Evolutionary conservation across 2,113 vertebrate genomes (phyloP), one percentile per base, ranked within the genome.

Genomic region (Clarias batrachus): DNA sequence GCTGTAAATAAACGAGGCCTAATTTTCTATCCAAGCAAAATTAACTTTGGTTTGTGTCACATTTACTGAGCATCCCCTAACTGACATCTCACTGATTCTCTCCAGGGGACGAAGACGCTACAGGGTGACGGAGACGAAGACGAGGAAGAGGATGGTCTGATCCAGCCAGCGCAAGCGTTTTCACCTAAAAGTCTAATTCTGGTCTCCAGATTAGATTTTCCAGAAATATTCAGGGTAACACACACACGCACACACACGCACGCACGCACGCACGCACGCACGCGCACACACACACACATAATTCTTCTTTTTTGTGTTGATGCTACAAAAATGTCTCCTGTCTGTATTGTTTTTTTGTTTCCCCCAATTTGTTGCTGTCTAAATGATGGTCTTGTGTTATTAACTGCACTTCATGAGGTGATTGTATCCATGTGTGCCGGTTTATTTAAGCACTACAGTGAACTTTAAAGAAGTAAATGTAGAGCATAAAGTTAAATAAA

Each of bases 181-280:
- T 96, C 97, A 93, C 98, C 98, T 86, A 99, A 99, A 94, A 99
- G 98, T 93, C 94, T 99, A 90, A 98, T 99, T 86, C 94, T 99
- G 81, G 97, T 99, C 62, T 98, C 98, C 92, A 96, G 97, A 93
- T 93, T 99, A 88, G 97, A 99, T 95, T 98, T 96, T 93, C 97
- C 97, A 13, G 98, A 99, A 95, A 97, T 99, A 93, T 99, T 98
- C 94, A 96, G 97, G 97, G 98, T 99, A 97, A 97, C 37, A 1
- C 27, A 56, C 25, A 82, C 30, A 62, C 14, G 16, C 65, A 8
- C 48, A 48, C 5, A 7, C 41, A 7, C 41, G 6, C 41, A 48
- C 41, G 3, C 41, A 41, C 5, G 3, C 41, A 97, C 54, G 2
- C 27, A 73, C 52, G 70, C 25, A 52, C 23, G 21, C 71, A 33